phyloP scores from a whole-genome alignment of 2,113 vertebrate species.

The Equus przewalskii region DNA sequence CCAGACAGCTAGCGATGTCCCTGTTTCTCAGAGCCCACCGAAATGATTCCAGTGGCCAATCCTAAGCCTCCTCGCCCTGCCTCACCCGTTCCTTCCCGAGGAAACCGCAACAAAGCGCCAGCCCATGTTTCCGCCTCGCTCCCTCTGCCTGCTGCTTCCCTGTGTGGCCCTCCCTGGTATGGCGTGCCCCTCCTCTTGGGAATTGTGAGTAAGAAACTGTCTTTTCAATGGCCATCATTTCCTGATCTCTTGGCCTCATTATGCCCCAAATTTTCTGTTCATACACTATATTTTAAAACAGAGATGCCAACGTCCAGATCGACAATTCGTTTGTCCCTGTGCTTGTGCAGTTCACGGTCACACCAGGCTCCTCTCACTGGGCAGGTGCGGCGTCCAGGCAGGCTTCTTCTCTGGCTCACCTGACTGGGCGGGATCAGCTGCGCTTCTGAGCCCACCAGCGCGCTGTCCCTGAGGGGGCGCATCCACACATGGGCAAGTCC shows the following conservation, averaged over 20 bases:
- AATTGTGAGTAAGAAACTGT: not conserved
- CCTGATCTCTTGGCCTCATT: not conserved
- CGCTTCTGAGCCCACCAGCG: not conserved
- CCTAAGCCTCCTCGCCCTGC: not conserved
- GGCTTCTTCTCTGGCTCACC: not conserved
- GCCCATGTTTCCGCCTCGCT: too few relatives aligned
- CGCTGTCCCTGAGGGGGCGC: too few relatives aligned
- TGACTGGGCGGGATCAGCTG: not conserved
- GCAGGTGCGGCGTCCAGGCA: rapidly evolving
- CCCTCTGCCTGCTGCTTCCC: not conserved
- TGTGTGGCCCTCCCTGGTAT: rapidly evolving
- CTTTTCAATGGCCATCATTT: not conserved
- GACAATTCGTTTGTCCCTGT: not conserved
- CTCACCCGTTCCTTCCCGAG: not conserved
- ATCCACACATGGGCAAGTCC: not conserved
- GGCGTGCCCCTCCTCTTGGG: not conserved
- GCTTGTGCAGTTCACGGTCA: rapidly evolving
- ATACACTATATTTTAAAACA: not conserved
- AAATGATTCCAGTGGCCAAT: not conserved
- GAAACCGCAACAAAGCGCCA: not conserved
- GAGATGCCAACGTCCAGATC: not conserved
- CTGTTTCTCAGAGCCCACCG: not conserved
- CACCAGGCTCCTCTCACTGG: rapidly evolving
- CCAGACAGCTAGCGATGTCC: not conserved
- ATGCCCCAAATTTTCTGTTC: not conserved